These are phyloP conservation scores for Argyresthia albistria DNA, from an alignment of 2,888 invertebrate genomes.

Conservation along the genomic window DNA sequence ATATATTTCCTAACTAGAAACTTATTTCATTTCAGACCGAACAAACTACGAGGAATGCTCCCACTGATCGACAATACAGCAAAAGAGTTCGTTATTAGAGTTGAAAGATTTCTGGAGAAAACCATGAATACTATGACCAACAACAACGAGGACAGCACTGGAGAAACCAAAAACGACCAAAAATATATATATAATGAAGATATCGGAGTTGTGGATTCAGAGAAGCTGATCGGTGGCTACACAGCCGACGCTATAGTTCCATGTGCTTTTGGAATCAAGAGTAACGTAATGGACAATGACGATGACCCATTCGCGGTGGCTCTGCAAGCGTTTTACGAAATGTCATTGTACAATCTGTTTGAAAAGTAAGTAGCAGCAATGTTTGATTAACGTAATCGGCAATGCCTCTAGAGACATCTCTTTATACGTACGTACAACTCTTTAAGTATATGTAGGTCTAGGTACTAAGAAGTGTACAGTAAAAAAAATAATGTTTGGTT, in stretches of 20 bases:
- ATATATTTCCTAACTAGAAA: too few species aligned
- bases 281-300: conserved; percentile 53
- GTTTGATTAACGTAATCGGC: neutral
- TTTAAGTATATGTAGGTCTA: too few species aligned
- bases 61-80: conserved; percentile 55
- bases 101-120: conserved; percentile 26
- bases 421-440: neutral
- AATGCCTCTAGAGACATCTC: neutral
- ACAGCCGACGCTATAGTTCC: conserved; percentile 65
- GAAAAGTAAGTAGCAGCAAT: conserved; percentile 47
- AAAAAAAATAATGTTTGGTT: too few species aligned
- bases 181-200: conserved; percentile 8
- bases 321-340: conserved; percentile 56
- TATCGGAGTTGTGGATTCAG: conserved; percentile 34
- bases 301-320: conserved; percentile 59
- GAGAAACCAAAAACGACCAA: conserved; percentile 8
- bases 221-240: conserved; percentile 53
- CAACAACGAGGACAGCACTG: conserved; percentile 8
- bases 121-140: conserved; percentile 9
- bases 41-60: conserved; percentile 58
- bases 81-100: conserved; percentile 37
- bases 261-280: conserved; percentile 58
- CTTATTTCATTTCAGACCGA: conserved; percentile 40
- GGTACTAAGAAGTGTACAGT: too few species aligned
- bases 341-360: conserved; percentile 49